A percentile compares a stretch with the other conserved stretches of the same genome.
Conservation (phyloP, 2,888 invertebrate species). For the Phasia obesa region DNA sequence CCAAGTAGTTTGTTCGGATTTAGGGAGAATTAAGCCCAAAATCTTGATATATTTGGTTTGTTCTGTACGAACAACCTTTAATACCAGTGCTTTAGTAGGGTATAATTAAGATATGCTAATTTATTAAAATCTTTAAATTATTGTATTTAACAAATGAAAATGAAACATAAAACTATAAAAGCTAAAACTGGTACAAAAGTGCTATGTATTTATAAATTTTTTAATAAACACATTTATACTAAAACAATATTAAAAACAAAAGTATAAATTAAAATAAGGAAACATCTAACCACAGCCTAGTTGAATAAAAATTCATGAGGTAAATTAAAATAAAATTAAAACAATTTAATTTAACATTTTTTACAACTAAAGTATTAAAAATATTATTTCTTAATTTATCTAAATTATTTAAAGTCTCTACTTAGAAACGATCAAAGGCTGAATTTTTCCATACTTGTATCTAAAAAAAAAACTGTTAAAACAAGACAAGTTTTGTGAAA, state of each 20-base stretch:
- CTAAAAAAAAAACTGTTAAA: constrained; percentile 10
- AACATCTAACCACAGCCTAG: neutral
- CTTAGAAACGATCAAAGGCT: constrained; percentile 28
- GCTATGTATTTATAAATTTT: constrained; percentile 10
- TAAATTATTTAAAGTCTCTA: constrained; percentile 46
- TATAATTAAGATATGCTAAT: constrained; percentile 50
- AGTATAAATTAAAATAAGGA: constrained; percentile 39
- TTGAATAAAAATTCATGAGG: neutral
- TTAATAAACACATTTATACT: constrained; percentile 16
- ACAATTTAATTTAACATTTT: neutral
- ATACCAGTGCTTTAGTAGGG: constrained; percentile 3
- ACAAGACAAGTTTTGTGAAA: constrained; percentile 52
- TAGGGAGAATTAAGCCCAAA: too few species aligned
- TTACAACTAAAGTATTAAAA: constrained; percentile 29
- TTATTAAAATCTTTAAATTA: constrained; percentile 56
- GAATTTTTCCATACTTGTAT: neutral
- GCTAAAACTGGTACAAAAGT: constrained; percentile 30
- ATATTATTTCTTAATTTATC: constrained; percentile 46
- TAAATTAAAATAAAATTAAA: constrained; percentile 3
- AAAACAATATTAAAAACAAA: constrained; percentile 50
- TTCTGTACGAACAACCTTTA: too few species aligned
- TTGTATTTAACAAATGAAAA: constrained; percentile 55
- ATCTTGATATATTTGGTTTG: too few species aligned
- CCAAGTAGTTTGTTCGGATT: too few species aligned
- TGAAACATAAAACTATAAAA: constrained; percentile 23